Base-by-base conservation (phyloP, 35 echinoderm and acorn worm species). In the Anneissia japonica region DNA sequence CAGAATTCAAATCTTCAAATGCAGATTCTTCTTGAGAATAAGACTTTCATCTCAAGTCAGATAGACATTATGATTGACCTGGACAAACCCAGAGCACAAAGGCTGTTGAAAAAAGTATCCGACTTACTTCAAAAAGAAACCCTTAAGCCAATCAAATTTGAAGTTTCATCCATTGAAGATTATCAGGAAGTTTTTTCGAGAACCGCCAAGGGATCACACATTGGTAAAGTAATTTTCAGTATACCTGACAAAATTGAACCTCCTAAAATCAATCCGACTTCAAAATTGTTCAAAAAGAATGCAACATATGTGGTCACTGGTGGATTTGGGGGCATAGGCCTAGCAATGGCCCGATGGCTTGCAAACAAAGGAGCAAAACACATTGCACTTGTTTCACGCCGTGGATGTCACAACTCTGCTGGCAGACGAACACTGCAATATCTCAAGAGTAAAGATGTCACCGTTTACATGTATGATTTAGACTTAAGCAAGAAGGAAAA, bases 301-400 rank as follows among this genome's bases (percentile, higher is more conserved):
- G 85, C 83, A 38, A 93, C 91, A 34, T 97, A 97, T 46, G 38
- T 97, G 21, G 77, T 97, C n/a, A 97, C 88, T 37, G 91, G 91
- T 46, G 84, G 84, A 23, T 77, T 87, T 39, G 82, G 81, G 32
- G 95, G 95, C 12, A 36, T 97, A 31, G 92, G 88, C 10, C 95
- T 91, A 55, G 85, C 88, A 29, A 35, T 97, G 36, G 85, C 88
- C 6, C 46, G 95, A 0, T 97, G 95, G 95, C 74, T 97, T 6
- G 84, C 72, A 32, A 82, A 74, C n/a, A 93, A 90, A 72, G 91
- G 95, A 35, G 95, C 95, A 0, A 51, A 77, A 16, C 88, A 97
- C 75, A 88, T 97, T 29, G 95, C 89, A 12, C 73, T 97, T 37
- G 45, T 81, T 34, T 90, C 84, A 30, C 81, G 88, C 28, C 74